Base-by-base conservation (phyloP, 1,140 invertebrate genomes). In the Luehdorfia chinensis region DNA sequence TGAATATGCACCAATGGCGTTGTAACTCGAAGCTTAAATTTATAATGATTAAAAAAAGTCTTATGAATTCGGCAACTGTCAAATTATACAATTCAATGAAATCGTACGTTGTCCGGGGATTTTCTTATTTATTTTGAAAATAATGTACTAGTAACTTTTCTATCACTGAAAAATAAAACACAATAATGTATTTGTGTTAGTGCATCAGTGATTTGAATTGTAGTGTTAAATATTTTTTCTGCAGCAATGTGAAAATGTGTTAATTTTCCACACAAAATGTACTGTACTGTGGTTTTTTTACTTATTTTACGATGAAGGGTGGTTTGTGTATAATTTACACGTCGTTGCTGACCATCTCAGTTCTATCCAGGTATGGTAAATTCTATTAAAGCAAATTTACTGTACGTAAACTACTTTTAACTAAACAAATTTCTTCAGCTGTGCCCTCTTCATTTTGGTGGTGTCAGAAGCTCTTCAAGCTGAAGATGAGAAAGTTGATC, bases 221-320 rank as follows among this genome's bases (percentile, higher is more conserved):
- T 52, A 50, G 46, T 74, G 34, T 65, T 52, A 52, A 55, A 58
- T 64, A 55, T 57, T 56, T 50, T 25, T 50, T 45, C 27, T 37
- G 45, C 55, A 60, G 45, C 55, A 59, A 62, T 69, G 68, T 71
- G 65, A 76, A 60, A 61, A 78, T 75, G 67, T 67, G 54, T 66
- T 80, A 78, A 76, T 63, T 70, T 77, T 74, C 54, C 63, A 64
- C 72, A 75, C 79, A 85, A 85, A 85, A 85, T 85, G 81, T 66
- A 78, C 76, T 75, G 55, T 67, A 80, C 64, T 75, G 74, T 80
- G 68, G 72, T 84, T 78, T 73, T 74, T 67, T 73, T 68, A 76
- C 53, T 83, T 56, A 76, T 79, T 69, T 73, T 84, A 89, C 79
- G 66, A 90, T 90, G 90, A 90, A 86, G 87, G 80, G 87, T 66